These are phyloP conservation scores for Ptilorrhoa leucosticta DNA, from an alignment of 2,113 vertebrate genomes.

Conservation along the genomic window DNA sequence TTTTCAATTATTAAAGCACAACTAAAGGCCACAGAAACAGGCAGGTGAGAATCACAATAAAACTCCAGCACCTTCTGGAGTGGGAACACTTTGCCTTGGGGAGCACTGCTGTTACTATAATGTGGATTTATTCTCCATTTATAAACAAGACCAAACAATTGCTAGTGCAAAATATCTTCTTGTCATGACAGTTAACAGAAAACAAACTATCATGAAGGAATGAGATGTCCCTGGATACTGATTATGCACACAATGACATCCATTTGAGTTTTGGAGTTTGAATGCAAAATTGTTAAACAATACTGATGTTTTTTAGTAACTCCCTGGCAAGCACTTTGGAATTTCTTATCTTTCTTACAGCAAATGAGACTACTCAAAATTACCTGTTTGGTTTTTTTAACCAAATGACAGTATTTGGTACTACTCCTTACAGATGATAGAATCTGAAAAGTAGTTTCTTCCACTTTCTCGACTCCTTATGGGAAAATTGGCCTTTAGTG, in stretches of 20 bases:
- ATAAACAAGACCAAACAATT: background rate
- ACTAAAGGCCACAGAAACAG: background rate
- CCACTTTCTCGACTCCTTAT: background rate
- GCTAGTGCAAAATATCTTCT: background rate
- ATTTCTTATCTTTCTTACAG: background rate
- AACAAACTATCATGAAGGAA: background rate
- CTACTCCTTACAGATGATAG: background rate
- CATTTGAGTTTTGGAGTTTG: background rate
- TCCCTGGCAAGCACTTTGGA: background rate
- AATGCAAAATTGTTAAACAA: constrained; percentile 28
- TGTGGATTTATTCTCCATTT: constrained; percentile 8
- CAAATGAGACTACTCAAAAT: background rate
- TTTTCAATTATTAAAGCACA: background rate
- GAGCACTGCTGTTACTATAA: background rate
- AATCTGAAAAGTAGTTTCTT: constrained; percentile 35
- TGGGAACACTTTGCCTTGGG: background rate
- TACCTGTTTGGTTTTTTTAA: background rate
- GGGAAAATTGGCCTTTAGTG: constrained; percentile 13
- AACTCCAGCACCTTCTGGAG: constrained; percentile 20
- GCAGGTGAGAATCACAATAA: background rate
- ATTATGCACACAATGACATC: background rate
- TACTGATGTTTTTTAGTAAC: background rate
- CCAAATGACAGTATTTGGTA: background rate
- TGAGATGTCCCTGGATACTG: background rate
- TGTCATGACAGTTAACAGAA: background rate